phyloP scores from a whole-genome alignment of 2,888 invertebrate genomes.

The Horisme vitalbata region DNA sequence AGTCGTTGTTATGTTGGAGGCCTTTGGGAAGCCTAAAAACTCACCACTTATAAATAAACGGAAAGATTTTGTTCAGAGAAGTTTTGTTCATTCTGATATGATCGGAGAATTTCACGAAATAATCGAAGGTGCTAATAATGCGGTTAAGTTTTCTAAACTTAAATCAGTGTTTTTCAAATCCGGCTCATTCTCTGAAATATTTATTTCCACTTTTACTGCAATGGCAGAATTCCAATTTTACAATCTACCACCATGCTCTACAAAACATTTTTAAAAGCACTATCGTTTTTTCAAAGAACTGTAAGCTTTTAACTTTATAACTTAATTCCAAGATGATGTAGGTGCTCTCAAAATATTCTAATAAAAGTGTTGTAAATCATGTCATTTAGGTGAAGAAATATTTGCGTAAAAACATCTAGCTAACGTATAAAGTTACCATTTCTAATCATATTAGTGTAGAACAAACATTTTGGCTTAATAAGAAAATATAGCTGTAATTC shows the following conservation, averaged over 20 bases:
- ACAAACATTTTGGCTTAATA: too few species aligned
- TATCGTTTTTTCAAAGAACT: slow-evolving; percentile 46
- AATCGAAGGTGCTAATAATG: slow-evolving; percentile 14
- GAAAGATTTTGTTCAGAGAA: too few species aligned
- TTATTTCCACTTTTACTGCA: slow-evolving; percentile 80
- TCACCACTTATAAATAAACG: too few species aligned
- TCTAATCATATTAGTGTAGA: too few species aligned
- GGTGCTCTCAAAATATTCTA: slow-evolving; percentile 20
- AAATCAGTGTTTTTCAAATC: slow-evolving; percentile 50
- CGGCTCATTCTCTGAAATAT: slow-evolving; percentile 70
- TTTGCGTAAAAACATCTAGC: too few species aligned
- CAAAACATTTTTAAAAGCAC: slow-evolving; percentile 68
- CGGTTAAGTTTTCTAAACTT: slow-evolving; percentile 8
- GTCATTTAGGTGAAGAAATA: too few species aligned
- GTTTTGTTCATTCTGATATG: too few species aligned
- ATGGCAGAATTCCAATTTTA: slow-evolving; percentile 77
- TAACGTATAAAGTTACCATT: too few species aligned
- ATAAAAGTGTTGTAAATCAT: slow-evolving; percentile 16
- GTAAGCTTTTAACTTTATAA: slow-evolving; percentile 43
- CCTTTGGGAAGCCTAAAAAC: too few species aligned
- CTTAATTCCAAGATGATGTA: slow-evolving; percentile 36
- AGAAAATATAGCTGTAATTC: too few species aligned
- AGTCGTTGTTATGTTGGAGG: too few species aligned
- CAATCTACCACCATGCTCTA: slow-evolving; percentile 68
- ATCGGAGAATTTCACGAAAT: neutral